These are phyloP conservation scores for Irena cyanogastra DNA, from an alignment of 2,113 vertebrate genomes.

Conservation along the genomic window DNA sequence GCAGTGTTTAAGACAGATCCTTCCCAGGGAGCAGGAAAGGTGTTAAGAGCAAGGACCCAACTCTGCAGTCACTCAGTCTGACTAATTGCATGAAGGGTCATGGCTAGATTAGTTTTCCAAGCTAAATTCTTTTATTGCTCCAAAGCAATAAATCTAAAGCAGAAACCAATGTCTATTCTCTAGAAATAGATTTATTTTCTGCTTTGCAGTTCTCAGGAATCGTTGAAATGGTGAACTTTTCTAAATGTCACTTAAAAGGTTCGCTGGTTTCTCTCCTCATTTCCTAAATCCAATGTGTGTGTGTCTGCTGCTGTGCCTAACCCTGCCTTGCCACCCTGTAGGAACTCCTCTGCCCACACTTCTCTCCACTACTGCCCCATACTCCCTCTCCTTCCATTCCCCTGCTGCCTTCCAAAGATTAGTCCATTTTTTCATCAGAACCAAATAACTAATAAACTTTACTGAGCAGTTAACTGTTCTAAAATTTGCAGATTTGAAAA, in stretches of 20 bases:
- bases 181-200: slow-evolving; percentile 24
- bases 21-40: rapidly evolving
- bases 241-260: slow-evolving; percentile 56
- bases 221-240: slow-evolving; percentile 34
- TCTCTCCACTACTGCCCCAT: not conserved
- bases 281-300: not conserved
- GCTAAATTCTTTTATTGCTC: not conserved
- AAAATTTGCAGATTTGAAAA: not conserved
- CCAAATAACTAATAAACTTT: not conserved
- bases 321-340: not conserved
- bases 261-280: not conserved
- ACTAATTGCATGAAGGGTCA: not conserved
- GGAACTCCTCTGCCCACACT: not conserved
- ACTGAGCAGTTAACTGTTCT: not conserved
- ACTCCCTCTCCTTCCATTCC: not conserved
- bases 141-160: not conserved
- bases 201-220: not conserved
- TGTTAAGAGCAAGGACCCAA: not conserved
- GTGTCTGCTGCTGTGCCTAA: not conserved
- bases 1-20: not conserved
- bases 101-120: not conserved
- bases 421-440: not conserved
- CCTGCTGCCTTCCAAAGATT: not conserved
- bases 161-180: not conserved
- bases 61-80: not conserved